Percentiles rank a stretch among this genome's conserved stretches.
Evolutionary conservation across 2,888 invertebrate species (phyloP).

Genomic region (Bhutanitis thaidina): DNA sequence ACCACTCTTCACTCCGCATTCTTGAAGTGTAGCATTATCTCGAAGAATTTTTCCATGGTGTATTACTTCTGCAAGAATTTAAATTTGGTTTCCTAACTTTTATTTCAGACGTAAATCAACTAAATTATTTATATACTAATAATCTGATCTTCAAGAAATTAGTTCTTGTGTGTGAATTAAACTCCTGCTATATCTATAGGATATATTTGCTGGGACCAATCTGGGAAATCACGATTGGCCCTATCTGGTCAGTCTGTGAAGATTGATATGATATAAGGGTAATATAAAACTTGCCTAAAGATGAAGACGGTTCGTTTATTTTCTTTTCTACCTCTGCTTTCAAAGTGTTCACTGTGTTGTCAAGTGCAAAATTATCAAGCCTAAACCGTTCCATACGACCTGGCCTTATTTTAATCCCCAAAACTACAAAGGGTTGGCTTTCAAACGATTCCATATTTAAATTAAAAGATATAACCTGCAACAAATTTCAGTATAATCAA

Average conservation of each 20-base stretch:
- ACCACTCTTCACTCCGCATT: slow-evolving; percentile 81
- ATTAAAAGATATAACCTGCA: background rate
- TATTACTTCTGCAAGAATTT: slow-evolving; percentile 78
- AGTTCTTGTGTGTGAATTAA: too few species aligned
- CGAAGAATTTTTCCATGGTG: slow-evolving; percentile 86
- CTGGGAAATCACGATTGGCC: too few species aligned
- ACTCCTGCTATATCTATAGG: too few species aligned
- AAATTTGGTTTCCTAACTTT: too few species aligned
- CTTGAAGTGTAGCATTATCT: slow-evolving; percentile 78
- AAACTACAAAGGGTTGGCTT: slow-evolving; percentile 51
- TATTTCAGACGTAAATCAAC: too few species aligned
- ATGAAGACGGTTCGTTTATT: slow-evolving; percentile 75
- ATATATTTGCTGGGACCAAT: too few species aligned
- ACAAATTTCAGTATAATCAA: background rate
- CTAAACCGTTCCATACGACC: slow-evolving; percentile 66
- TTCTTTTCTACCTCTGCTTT: slow-evolving; percentile 80
- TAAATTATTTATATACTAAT: background rate
- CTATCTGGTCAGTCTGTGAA: too few species aligned
- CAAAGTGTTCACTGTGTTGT: slow-evolving; percentile 80
- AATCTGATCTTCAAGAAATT: too few species aligned
- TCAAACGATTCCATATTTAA: slow-evolving; percentile 42
- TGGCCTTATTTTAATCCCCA: slow-evolving; percentile 69
- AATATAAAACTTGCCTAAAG: slow-evolving; percentile 66
- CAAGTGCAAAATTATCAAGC: slow-evolving; percentile 81
- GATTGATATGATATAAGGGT: too few species aligned